These are phyloP conservation scores for Beroe forskalii DNA, from an alignment of 37 sponge, comb jelly and placozoan genomes.

Conservation along the genomic window DNA sequence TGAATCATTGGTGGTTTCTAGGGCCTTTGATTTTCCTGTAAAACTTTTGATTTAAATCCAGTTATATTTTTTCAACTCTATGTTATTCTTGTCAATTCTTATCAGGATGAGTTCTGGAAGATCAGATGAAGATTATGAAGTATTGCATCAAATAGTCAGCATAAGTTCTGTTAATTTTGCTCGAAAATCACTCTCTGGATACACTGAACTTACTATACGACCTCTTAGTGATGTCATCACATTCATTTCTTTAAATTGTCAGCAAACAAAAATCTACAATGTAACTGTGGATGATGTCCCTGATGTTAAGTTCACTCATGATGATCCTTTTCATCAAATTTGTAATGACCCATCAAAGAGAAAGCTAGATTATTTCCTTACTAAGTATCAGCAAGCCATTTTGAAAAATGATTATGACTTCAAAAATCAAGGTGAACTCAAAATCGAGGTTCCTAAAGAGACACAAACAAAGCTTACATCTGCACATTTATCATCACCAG, in stretches of 20 bases:
- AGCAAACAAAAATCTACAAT: slow-evolving; percentile 57
- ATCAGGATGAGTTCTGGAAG: slow-evolving; percentile 1
- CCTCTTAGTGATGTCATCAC: slow-evolving; percentile 40
- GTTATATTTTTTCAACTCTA: too few species aligned
- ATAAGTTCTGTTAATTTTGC: slow-evolving; percentile 49
- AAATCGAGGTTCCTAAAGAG: slow-evolving; percentile 31
- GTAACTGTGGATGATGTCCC: slow-evolving; percentile 47
- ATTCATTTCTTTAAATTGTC: background rate
- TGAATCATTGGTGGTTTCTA: too few species aligned
- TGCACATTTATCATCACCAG: background rate
- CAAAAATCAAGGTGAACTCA: slow-evolving; percentile 62
- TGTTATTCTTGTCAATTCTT: too few species aligned
- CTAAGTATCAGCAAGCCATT: slow-evolving; percentile 40
- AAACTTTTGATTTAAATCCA: too few species aligned
- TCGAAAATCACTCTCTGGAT: slow-evolving; percentile 42
- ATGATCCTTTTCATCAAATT: slow-evolving; percentile 50
- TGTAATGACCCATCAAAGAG: slow-evolving; percentile 58
- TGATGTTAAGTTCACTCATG: slow-evolving; percentile 48
- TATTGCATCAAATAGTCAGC: slow-evolving; percentile 28
- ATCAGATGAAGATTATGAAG: slow-evolving; percentile 55
- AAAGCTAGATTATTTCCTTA: slow-evolving; percentile 52
- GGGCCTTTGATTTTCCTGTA: too few species aligned
- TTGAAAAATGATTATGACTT: slow-evolving; percentile 52
- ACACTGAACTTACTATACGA: slow-evolving; percentile 52
- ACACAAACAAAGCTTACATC: slow-evolving; percentile 10